Conservation (phyloP, 2,888 invertebrate genomes). For the Cheilosia soror region DNA sequence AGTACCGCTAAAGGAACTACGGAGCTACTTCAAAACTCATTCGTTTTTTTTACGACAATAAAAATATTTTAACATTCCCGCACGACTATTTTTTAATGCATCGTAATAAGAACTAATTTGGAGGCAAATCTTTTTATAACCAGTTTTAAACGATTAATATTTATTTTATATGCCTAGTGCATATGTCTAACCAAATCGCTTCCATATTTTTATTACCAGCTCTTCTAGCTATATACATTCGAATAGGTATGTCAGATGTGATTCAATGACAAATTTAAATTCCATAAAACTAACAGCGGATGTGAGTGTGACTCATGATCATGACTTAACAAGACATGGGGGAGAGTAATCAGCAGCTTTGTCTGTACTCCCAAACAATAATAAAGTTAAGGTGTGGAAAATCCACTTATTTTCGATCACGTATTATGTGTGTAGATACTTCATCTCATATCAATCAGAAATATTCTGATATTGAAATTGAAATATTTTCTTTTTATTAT, state of each 20-base stretch:
- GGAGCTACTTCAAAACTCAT: too few relatives aligned
- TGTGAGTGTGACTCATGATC: slow-evolving; percentile 48
- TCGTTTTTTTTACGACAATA: too few relatives aligned
- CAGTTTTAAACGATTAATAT: background rate
- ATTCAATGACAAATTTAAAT: slow-evolving; percentile 37
- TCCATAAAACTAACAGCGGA: slow-evolving; percentile 26
- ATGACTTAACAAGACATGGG: background rate
- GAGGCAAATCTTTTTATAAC: slow-evolving; percentile 8
- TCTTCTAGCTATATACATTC: slow-evolving; percentile 4
- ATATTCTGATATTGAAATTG: slow-evolving; percentile 33
- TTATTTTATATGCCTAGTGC: background rate
- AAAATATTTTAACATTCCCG: too few relatives aligned
- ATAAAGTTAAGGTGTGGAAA: slow-evolving; percentile 44
- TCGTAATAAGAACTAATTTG: slow-evolving; percentile 2
- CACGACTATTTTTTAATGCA: too few relatives aligned
- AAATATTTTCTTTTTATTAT: slow-evolving; percentile 26
- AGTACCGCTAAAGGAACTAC: too few relatives aligned
- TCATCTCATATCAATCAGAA: slow-evolving; percentile 42
- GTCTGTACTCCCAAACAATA: slow-evolving; percentile 7
- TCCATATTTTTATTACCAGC: background rate
- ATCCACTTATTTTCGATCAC: slow-evolving; percentile 22
- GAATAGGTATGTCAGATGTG: slow-evolving; percentile 17
- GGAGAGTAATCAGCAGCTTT: background rate
- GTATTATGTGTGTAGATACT: slow-evolving; percentile 4
- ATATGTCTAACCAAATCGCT: too few relatives aligned